Base-by-base conservation (phyloP, 2,888 invertebrate species). In the Melipona bicolor region DNA sequence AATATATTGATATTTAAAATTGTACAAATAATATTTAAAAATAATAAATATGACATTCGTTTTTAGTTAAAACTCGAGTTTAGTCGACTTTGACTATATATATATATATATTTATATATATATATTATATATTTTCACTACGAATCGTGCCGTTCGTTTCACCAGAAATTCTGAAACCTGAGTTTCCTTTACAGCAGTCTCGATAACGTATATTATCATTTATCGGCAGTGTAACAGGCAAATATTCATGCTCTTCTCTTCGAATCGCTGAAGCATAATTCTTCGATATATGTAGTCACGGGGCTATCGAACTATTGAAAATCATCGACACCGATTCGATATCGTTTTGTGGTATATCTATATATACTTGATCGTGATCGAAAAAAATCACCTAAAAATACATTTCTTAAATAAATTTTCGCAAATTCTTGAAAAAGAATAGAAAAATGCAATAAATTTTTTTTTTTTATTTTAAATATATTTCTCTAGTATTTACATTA, bases 151-250 rank as follows among this genome's bases (percentile, higher is more conserved):
- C 68, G 81, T 36, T 15, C 54, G 24, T 69, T 17, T 52, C n/a
- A 24, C 61, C n/a, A 61, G 64, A 68, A 70, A 69, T 77, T 52
- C 81, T 76, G 54, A 67, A 52, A 43, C 24, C 69, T 49, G 56
- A 76, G 81, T 76, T 87, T 79, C 70, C 24, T 62, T 43, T n/a
- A 56, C 43, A n/a, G 62, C 43, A n/a, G 13, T 52, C 65, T 56
- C 27, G 87, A 84, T 81, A 87, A 84, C 79, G 76, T 79, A 84
- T 68, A 82, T 83, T 87, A 87, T 87, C 84, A 86, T 78, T 84
- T 87, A 82, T 77, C 84, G 73, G 64, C 50, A 49, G 62, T 65
- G 78, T 54, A 50, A 36, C 64, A 71, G 71, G 50, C 79, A 74
- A 70, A 70, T 50, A 84, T 81, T 71, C 72, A 64, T 61, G 84